These are phyloP conservation scores for Lamellibrachia columna DNA, from an alignment of 2,888 invertebrate genomes.

Conservation along the genomic window DNA sequence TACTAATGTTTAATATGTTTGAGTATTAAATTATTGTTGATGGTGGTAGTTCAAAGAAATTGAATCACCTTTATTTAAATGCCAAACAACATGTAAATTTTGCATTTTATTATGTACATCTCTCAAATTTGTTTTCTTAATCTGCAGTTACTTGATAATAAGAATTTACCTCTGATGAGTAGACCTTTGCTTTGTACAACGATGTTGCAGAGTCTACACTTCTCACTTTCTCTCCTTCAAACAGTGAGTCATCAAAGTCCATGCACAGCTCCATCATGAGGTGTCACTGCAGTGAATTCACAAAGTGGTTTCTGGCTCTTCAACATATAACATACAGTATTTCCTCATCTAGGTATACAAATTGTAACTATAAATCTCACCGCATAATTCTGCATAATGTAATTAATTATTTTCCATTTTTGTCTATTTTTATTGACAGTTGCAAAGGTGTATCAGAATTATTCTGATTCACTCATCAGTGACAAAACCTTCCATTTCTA, in stretches of 20 bases:
- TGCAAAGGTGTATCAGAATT: not conserved
- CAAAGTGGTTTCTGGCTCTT: not conserved
- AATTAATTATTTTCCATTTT: not conserved
- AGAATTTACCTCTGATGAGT: not conserved
- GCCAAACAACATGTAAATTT: not conserved
- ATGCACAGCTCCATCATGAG: not conserved
- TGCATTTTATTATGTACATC: not conserved
- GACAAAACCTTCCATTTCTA: too few species aligned
- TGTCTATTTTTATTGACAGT: not conserved
- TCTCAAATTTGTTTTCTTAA: not conserved
- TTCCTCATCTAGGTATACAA: not conserved
- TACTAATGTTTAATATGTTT: not conserved
- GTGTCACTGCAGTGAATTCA: not conserved
- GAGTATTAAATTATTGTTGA: not conserved
- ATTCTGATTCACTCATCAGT: not conserved
- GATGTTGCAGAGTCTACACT: not conserved
- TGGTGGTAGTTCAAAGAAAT: not conserved
- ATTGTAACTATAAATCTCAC: not conserved
- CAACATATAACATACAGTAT: not conserved
- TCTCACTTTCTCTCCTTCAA: conserved; percentile 12
- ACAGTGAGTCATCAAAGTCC: not conserved
- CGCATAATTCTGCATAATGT: not conserved
- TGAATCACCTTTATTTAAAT: not conserved
- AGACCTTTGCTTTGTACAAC: conserved; percentile 2
- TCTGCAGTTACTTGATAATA: not conserved